These are phyloP conservation scores for Eriosoma lanigerum DNA, from an alignment of 1,140 invertebrate species.

Conservation along the genomic window DNA sequence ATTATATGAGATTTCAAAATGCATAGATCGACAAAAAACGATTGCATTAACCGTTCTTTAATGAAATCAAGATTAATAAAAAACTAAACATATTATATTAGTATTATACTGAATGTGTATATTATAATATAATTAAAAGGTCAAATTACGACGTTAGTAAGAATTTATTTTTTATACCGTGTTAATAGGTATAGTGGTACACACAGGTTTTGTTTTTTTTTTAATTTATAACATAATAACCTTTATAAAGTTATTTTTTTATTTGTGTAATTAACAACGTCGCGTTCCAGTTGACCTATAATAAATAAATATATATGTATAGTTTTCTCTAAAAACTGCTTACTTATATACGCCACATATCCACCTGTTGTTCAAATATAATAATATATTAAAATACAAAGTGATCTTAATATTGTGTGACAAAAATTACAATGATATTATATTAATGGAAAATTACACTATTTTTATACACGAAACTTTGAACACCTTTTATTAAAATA, in stretches of 20 bases:
- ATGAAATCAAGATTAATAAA: too few species aligned
- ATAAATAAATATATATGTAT: too few species aligned
- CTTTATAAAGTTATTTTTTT: not conserved
- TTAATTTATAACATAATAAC: not conserved
- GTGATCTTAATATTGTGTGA: too few species aligned
- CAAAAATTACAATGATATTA: too few species aligned
- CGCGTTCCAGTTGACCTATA: conserved; percentile 12
- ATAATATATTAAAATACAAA: conserved; percentile 12
- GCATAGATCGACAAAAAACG: conserved; percentile 23
- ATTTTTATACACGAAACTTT: too few species aligned
- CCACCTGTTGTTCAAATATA: conserved; percentile 26
- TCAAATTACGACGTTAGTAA: conserved; percentile 2
- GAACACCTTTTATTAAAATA: too few species aligned
- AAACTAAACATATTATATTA: too few species aligned
- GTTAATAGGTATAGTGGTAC: not conserved
- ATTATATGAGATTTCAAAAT: not conserved
- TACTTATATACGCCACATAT: not conserved
- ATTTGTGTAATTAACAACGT: not conserved
- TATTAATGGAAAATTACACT: too few species aligned
- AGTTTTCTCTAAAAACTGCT: not conserved
- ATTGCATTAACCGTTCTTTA: conserved; percentile 1
- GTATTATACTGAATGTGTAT: too few species aligned
- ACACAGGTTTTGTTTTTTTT: conserved; percentile 9
- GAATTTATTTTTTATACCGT: not conserved
- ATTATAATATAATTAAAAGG: not conserved